Evolutionary conservation across 2,797 vertebrate genomes (phyloP), one percentile per base, ranked within the genome.

Genomic region (Tokudaia tokunoshimensis): DNA sequence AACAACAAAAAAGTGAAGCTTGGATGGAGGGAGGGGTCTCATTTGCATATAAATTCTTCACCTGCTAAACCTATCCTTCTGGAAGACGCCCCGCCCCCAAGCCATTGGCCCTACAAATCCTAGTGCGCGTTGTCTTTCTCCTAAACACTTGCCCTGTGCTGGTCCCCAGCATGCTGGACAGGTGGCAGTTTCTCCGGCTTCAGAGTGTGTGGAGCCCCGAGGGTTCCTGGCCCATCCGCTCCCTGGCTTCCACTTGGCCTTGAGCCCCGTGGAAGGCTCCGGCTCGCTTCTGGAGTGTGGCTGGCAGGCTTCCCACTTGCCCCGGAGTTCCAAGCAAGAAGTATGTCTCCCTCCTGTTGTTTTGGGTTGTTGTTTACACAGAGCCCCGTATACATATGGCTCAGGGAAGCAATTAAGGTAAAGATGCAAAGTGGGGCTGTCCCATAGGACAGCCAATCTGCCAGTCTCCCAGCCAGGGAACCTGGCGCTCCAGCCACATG

Each of bases 321-420:
- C 76, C 9, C 0, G 3, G 88, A 24, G 47, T 93, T 76, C 85
- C 55, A 3, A 14, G 0, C 4, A 0, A 81, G 31, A 1, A 65
- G 41, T 52, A 19, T 41, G 52, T 67, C 87, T 26, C 72, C 93
- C 97, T 91, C 96, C 97, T 96, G 94, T 85, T 91, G 96, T 85
- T 96, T 95, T 76, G 96, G 92, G 94, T 76, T 94, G 93, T 93
- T 96, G 97, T 97, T 85, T 37, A 91, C 52, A 84, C 93, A 50
- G 87, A 13, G 47, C 72, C 50, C 84, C 72, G 15, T 29, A 92
- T 55, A 83, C 97, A 97, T 59, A 96, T 90, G 96, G 96, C 65
- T 50, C 76, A 37, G 78, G 93, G 91, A 94, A 88, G 95, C 96
- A 97, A 95, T 94, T 96, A 97, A 59, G 82, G 94, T 82, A 63